Evolutionary conservation across 1,140 invertebrate genomes (phyloP).

Genomic region (Eupeodes corollae): DNA sequence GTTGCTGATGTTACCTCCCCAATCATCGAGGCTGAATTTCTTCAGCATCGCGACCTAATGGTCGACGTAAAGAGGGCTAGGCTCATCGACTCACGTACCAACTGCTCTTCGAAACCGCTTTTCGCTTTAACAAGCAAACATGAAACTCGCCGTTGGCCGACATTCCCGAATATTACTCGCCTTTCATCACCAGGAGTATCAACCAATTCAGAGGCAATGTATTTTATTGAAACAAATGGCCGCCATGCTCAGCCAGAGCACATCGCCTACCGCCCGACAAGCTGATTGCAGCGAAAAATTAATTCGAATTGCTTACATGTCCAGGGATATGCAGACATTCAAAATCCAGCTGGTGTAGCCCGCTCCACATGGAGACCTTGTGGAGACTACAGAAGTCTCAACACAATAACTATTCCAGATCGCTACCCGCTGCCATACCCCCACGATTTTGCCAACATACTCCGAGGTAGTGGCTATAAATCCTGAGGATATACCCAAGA

Average conservation of each 20-base stretch:
- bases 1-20: too few species aligned
- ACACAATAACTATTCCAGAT: constrained; percentile 29
- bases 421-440: constrained; percentile 24
- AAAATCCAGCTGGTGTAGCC: constrained; percentile 35
- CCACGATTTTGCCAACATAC: constrained; percentile 22
- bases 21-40: too few species aligned
- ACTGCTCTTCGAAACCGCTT: too few species aligned
- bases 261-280: constrained; percentile 27
- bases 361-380: constrained; percentile 32
- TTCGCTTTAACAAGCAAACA: too few species aligned
- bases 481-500: constrained; percentile 27
- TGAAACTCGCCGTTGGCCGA: too few species aligned
- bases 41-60: too few species aligned
- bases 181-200: too few species aligned
- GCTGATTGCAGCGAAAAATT: constrained; percentile 11
- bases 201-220: constrained; percentile 8
- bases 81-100: too few species aligned
- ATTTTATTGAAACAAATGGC: constrained; percentile 21
- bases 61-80: too few species aligned
- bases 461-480: constrained; percentile 34
- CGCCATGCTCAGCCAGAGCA: constrained; percentile 18
- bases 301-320: constrained; percentile 14
- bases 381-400: constrained; percentile 39
- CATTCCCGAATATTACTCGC: too few species aligned
- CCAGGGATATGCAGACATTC: constrained; percentile 24